phyloP scores from a whole-genome alignment of 2,888 invertebrate species.

The Pterobdella sp. region DNA sequence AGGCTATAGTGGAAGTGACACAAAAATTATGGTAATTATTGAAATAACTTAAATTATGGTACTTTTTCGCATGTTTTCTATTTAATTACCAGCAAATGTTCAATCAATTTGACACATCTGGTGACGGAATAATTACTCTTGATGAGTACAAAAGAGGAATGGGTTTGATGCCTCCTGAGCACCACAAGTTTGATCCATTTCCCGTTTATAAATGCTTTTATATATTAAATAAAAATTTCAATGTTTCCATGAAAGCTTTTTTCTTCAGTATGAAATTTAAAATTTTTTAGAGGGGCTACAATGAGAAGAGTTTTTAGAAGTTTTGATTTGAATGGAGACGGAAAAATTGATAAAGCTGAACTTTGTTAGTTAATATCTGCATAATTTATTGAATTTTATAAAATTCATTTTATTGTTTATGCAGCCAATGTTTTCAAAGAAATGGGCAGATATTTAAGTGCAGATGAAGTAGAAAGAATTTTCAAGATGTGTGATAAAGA shows the following conservation, averaged over 20 bases:
- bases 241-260: not conserved
- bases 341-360: constrained; percentile 29
- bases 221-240: too few relatives aligned
- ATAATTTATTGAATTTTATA: not conserved
- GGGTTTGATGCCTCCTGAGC: constrained; percentile 24
- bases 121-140: constrained; percentile 30
- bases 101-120: constrained; percentile 29
- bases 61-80: not conserved
- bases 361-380: constrained; percentile 6
- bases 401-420: not conserved
- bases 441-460: constrained; percentile 30
- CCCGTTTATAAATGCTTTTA: not conserved
- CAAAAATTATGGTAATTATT: constrained; percentile 25
- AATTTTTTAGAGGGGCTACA: constrained; percentile 28
- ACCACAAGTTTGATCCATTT: constrained; percentile 21
- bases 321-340: constrained; percentile 34
- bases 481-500: constrained; percentile 32
- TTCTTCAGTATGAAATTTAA: not conserved
- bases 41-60: not conserved
- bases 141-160: constrained; percentile 32
- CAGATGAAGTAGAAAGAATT: constrained; percentile 31
- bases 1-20: constrained; percentile 27
- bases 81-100: constrained; percentile 27
- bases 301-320: constrained; percentile 29
- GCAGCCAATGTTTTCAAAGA: constrained; percentile 28